Percentiles rank a stretch among this genome's conserved stretches.
phyloP scores from a whole-genome alignment of 2,797 vertebrate species.

The Catharus ustulatus region DNA sequence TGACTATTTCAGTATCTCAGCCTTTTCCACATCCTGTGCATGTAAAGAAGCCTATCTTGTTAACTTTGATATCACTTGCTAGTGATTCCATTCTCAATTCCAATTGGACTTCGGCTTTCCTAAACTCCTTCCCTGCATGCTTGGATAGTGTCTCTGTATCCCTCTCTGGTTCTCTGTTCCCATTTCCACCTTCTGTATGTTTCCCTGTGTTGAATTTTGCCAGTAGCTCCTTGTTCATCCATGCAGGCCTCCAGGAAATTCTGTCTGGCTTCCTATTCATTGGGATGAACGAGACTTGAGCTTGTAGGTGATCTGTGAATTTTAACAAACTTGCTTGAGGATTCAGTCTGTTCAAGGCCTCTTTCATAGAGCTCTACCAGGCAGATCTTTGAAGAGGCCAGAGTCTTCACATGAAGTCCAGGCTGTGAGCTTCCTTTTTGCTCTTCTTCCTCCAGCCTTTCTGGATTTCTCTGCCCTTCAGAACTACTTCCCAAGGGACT shows the following conservation, averaged over 20 bases:
- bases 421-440: neutral
- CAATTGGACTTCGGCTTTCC: neutral
- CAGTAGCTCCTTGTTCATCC: neutral
- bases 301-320: neutral
- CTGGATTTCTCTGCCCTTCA: neutral
- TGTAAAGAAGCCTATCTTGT: neutral
- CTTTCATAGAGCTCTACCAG: neutral
- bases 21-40: neutral
- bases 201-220: neutral
- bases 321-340: neutral
- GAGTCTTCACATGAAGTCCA: neutral
- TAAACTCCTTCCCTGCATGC: neutral
- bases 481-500: neutral
- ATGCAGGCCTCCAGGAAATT: neutral
- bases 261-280: neutral
- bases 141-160: neutral
- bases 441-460: neutral
- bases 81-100: neutral
- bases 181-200: neutral
- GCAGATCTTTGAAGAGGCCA: neutral
- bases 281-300: neutral
- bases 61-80: neutral
- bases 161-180: neutral
- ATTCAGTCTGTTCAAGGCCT: neutral
- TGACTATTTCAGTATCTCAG: neutral